phyloP scores from a whole-genome alignment of 2,888 invertebrate genomes.

The Calameuta pallipes region DNA sequence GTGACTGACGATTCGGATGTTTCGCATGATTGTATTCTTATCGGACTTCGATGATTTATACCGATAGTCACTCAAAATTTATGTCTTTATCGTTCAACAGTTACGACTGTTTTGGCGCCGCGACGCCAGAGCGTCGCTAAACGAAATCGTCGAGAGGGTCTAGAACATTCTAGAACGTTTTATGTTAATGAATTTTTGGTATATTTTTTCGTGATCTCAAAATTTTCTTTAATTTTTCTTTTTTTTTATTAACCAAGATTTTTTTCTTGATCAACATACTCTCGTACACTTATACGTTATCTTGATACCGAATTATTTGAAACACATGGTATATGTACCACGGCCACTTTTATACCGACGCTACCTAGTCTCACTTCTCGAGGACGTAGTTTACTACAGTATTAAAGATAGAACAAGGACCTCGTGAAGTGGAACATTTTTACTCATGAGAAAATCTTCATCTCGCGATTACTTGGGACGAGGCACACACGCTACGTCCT shows the following conservation, averaged over 20 bases:
- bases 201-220: no score
- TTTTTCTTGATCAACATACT: background rate
- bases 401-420: background rate
- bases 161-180: conserved; percentile 6
- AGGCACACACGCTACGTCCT: background rate
- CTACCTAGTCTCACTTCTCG: background rate
- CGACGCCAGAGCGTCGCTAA: conserved; percentile 22
- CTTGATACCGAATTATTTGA: background rate
- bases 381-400: background rate
- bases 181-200: background rate
- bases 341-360: background rate
- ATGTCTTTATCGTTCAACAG: conserved; percentile 12
- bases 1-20: background rate
- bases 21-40: background rate
- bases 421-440: background rate
- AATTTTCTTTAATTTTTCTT: no score
- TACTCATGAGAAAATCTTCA: conserved; percentile 2
- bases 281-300: background rate
- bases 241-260: background rate
- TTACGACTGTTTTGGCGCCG: conserved; percentile 28
- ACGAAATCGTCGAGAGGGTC: background rate
- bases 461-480: background rate
- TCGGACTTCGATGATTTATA: background rate
- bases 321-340: background rate
- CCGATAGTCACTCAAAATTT: background rate